These are phyloP conservation scores for Nixonia krombeini DNA, from an alignment of 1,140 invertebrate genomes.

Conservation along the genomic window DNA sequence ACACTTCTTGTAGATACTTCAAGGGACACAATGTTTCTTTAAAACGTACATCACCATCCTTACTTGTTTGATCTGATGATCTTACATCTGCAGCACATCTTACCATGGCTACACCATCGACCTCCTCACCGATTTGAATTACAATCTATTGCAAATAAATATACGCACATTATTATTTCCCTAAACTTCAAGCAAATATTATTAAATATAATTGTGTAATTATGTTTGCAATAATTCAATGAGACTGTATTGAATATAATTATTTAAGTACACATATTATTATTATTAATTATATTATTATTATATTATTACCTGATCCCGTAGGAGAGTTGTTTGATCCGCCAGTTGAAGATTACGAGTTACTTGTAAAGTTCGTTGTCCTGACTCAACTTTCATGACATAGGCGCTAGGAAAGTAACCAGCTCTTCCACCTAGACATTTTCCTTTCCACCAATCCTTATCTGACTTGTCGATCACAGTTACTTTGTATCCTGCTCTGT, in stretches of 20 bases:
- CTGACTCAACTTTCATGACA: slow-evolving; percentile 89
- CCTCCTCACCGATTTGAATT: slow-evolving; percentile 89
- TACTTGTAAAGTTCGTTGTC: slow-evolving; percentile 91
- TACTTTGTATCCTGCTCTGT: slow-evolving; percentile 92
- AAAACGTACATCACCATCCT: slow-evolving; percentile 79
- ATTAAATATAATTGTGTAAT: too few relatives aligned
- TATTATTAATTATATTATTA: too few relatives aligned
- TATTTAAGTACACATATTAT: too few relatives aligned
- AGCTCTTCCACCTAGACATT: slow-evolving; percentile 87
- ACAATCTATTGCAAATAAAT: slow-evolving; percentile 75
- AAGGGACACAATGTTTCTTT: slow-evolving; percentile 78
- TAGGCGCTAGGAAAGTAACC: slow-evolving; percentile 97
- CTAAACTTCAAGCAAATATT: neutral
- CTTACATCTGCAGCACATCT: slow-evolving; percentile 88
- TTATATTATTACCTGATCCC: slow-evolving; percentile 81
- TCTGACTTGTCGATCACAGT: slow-evolving; percentile 95
- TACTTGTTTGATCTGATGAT: slow-evolving; percentile 82
- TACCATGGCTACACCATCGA: slow-evolving; percentile 93
- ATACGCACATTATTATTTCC: too few relatives aligned
- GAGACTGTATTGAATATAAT: too few relatives aligned
- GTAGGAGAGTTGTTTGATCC: slow-evolving; percentile 77
- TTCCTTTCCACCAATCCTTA: slow-evolving; percentile 97
- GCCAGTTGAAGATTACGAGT: slow-evolving; percentile 79
- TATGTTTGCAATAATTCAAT: too few relatives aligned
- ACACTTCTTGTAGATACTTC: slow-evolving; percentile 89